Evolutionary conservation across 1,140 invertebrate genomes (phyloP), one percentile per base, ranked within the genome.

Genomic region (Dysdera silvatica): DNA sequence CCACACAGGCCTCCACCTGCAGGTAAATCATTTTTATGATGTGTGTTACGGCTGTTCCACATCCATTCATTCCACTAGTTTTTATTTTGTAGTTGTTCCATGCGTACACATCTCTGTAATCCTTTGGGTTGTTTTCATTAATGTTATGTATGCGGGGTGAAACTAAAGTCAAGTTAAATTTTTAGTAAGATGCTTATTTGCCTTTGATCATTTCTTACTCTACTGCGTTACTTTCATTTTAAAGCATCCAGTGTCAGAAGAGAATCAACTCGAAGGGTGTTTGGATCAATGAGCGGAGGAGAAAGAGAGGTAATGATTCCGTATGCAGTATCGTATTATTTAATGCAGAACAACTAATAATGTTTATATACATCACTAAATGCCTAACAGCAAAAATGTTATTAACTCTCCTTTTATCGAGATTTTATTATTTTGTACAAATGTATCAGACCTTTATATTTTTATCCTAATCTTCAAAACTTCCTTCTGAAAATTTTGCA

Each of bases 241-340:
- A 7, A n/a, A 64, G 56, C 63, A 12, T 65, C 65, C 16, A 54
- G 55, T 37, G 53, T 59, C 31, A 58, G 68, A 45, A 62, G 67
- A 37, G 58, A 60, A 16, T 26, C 49, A 28, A 58, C 62, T 24
- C 26, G 68, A 57, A 58, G 76, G 47, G 75, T 81, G 45, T 81
- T 79, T 61, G 81, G 81, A 14, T 80, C 76, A 33, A 80, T 81
- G 79, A 78, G 78, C 7, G 80, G 76, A 45, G 69, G 67, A 3
- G 73, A 74, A 29, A 73, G 73, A 28, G 79, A 80, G 61, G 68
- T 63, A 55, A 48, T n/a, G n/a, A n/a, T n/a, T n/a, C n/a, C n/a
- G n/a, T n/a, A n/a, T n/a, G n/a, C n/a, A n/a, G n/a, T n/a, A n/a
- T n/a, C n/a, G n/a, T n/a, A n/a, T n/a, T n/a, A n/a, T n/a, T n/a